Evolutionary conservation across 2,113 vertebrate species (phyloP), one percentile per base, ranked within the genome.

Genomic region (Eupsittula cactorum): DNA sequence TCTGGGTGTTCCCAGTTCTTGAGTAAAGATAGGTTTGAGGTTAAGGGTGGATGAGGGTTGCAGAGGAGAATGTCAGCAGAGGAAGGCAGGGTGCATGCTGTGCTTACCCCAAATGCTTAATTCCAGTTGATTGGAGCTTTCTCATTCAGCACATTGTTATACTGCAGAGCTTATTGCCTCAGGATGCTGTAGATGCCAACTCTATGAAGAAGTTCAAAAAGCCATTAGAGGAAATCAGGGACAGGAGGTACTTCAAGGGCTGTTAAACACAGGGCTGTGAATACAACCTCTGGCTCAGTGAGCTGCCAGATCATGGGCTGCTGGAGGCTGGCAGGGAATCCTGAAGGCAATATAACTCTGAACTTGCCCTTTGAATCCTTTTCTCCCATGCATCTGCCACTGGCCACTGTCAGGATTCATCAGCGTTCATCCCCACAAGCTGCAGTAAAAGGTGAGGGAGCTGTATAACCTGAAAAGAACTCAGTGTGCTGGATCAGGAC

Each of bases 201-300:
- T 0, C 79, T 53, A 17, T 14, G 82, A 64, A 60, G 42, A 69
- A 52, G 76, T 59, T 74, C 41, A 75, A 31, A 93, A 77, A 93
- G 3, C 16, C 49, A 25, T 37, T 16, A 47, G 53, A 86, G 82
- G 79, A 39, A 55, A 60, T 60, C 35, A 14, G 93, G 88, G 82
- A 88, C 92, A 69, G 90, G 25, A 73, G 78, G 75, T 90, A 92
- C 93, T 95, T 93, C 92, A 90, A 90, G 88, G 95, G 79, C 57
- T 76, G 88, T 93, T 94, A 85, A 94, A 44, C 92, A 87, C 82
- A 11, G 44, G 1, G 81, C 57, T 73, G 52, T 37, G 75, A 62
- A 33, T 35, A 25, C 62, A 50, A 4, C 25, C 90, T 67, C 65
- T 50, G 76, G 65, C 78, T 60, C 33, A 5, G 52, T 1, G 25